Evolutionary conservation across 2,797 vertebrate genomes (phyloP), one percentile per base, ranked within the genome.

Genomic region (Echiichthys vipera): DNA sequence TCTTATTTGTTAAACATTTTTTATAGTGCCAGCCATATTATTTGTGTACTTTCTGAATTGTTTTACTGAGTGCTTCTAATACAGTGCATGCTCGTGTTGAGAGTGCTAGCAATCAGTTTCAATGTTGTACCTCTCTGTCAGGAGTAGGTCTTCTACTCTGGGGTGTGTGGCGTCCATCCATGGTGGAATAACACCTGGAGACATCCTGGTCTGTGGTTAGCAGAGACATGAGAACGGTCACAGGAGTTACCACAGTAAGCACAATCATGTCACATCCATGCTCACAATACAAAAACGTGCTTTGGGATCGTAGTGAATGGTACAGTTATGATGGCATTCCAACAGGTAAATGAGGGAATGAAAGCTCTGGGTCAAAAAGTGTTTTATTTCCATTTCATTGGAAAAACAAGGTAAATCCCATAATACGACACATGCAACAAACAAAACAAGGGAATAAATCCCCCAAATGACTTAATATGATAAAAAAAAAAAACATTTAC

Each of bases 71-170:
- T 66, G 8, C 2, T 40, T 4, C 8, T 42, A 14, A 5, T 39
- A 10, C 42, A 56, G 12, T 71, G 18, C 11, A 51, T 0, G 5
- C n/a, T 29, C 3, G 15, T 63, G 29, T 5, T 25, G 11, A n/a
- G 25, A 78, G 22, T 42, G 53, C 3, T n/a, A 11, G 13, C 0
- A 17, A 51, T 17, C 12, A 47, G 8, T 11, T 36, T 37, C 11
- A 54, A 13, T 49, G 67, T 43, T 56, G 50, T 96, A 99, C 98
- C 97, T 99, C 97, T 96, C 94, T 96, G 68, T 98, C 96, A 30
- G 96, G 93, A 77, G 94, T 93, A 80, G 93, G 94, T 93, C 95
- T 96, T 95, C 96, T 95, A 73, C 95, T 96, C 89, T 95, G 95
- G 63, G 96, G 92, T 53, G 93, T 86, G 81, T 94, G 94, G 79